Conservation (phyloP, 2,797 vertebrate species). For the Chromobotia macracanthus region DNA sequence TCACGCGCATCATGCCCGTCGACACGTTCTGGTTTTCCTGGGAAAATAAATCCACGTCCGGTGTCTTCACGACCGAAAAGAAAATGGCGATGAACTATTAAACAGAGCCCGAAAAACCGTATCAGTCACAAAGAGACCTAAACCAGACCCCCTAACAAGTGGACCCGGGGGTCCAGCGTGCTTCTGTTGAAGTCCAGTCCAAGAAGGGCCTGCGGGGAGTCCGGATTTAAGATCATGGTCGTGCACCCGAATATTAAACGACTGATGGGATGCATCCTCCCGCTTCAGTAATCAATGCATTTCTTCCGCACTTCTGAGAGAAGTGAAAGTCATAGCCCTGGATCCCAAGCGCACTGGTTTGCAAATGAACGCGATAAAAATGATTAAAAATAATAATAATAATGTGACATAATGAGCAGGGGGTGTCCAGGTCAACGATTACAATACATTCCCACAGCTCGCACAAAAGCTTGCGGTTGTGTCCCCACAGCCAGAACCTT, state of each 20-base stretch:
- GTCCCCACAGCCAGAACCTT: too few species aligned
- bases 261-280: constrained; percentile 66
- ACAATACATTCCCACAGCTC: too few species aligned
- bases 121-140: constrained; percentile 34
- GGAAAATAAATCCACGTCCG: constrained; percentile 42
- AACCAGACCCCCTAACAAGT: constrained; percentile 60
- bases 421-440: too few species aligned
- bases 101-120: not conserved
- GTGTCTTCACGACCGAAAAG: constrained; percentile 33
- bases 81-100: constrained; percentile 4
- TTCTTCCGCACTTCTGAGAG: constrained; percentile 57
- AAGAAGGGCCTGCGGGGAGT: constrained; percentile 59
- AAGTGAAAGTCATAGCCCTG: constrained; percentile 67
- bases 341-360: constrained; percentile 45
- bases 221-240: constrained; percentile 76
- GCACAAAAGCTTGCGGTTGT: too few species aligned
- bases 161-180: constrained; percentile 62
- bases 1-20: constrained; percentile 74
- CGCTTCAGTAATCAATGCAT: constrained; percentile 52
- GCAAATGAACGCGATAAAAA: not conserved
- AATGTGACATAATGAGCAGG: too few species aligned
- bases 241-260: constrained; percentile 75
- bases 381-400: too few species aligned
- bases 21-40: constrained; percentile 49
- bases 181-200: constrained; percentile 59